Percentiles rank a stretch among this genome's conserved stretches.
These are phyloP conservation scores for Eupithecia subfuscata DNA, from an alignment of 2,888 invertebrate genomes.

Conservation along the genomic window DNA sequence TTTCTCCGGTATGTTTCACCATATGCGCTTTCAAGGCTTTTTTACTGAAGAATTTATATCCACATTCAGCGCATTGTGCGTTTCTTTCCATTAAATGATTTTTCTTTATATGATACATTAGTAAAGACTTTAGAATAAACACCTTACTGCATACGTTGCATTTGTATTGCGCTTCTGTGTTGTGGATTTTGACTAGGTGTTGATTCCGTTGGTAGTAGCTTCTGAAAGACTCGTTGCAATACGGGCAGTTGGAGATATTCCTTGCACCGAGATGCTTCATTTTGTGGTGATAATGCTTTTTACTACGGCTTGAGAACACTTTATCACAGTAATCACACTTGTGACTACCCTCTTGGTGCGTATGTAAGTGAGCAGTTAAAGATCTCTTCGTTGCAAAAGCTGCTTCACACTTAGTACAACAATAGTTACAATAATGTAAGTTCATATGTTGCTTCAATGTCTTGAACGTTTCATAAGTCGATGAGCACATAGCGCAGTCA, in stretches of 20 bases:
- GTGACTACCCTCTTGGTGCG: slow-evolving; percentile 62
- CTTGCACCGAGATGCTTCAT: slow-evolving; percentile 70
- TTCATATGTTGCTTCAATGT: slow-evolving; percentile 75
- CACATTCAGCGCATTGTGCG: slow-evolving; percentile 79
- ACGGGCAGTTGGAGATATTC: slow-evolving; percentile 72
- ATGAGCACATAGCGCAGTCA: slow-evolving; percentile 69
- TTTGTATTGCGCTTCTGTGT: slow-evolving; percentile 72
- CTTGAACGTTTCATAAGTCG: slow-evolving; percentile 71
- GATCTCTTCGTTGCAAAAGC: slow-evolving; percentile 70
- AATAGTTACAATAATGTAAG: slow-evolving; percentile 69
- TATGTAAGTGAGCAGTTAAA: slow-evolving; percentile 65
- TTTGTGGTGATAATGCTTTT: slow-evolving; percentile 73
- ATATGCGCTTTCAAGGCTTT: slow-evolving; percentile 81
- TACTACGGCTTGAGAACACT: slow-evolving; percentile 63
- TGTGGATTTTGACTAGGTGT: slow-evolving; percentile 73
- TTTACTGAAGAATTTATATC: slow-evolving; percentile 78
- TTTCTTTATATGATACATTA: slow-evolving; percentile 56
- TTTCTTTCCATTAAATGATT: slow-evolving; percentile 76
- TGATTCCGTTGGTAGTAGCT: slow-evolving; percentile 75
- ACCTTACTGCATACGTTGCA: slow-evolving; percentile 71
- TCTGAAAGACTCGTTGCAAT: slow-evolving; percentile 68
- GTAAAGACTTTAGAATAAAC: slow-evolving; percentile 67
- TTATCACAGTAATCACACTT: slow-evolving; percentile 76
- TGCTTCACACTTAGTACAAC: slow-evolving; percentile 71
- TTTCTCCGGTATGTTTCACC: slow-evolving; percentile 76